phyloP scores from a whole-genome alignment of 2,888 invertebrate species.

The Melinaea marsaeus region DNA sequence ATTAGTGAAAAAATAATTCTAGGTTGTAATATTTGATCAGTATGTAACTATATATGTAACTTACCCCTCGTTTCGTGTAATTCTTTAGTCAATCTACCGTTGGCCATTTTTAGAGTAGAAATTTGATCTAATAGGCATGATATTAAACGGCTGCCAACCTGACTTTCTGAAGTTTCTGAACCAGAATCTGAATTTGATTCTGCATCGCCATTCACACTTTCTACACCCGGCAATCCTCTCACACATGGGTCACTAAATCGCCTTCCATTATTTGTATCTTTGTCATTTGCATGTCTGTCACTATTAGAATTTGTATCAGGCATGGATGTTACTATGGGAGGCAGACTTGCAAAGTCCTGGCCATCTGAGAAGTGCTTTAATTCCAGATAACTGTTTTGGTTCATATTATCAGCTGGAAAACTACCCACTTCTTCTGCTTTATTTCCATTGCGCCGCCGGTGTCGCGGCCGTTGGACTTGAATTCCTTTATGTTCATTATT shows the following conservation, averaged over 20 bases:
- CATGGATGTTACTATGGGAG: constrained; percentile 81
- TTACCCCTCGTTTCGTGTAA: constrained; percentile 84
- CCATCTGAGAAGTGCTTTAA: constrained; percentile 65
- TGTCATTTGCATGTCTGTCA: constrained; percentile 67
- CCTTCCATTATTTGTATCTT: constrained; percentile 74
- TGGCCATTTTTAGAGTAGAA: constrained; percentile 82
- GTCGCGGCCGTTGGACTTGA: constrained; percentile 58
- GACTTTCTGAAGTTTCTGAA: constrained; percentile 73
- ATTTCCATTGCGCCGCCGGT: constrained; percentile 51
- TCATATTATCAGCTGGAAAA: constrained; percentile 46
- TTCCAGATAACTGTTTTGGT: constrained; percentile 53
- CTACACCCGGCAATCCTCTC: constrained; percentile 65
- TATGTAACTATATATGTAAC: constrained; percentile 18
- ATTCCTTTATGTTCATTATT: constrained; percentile 58
- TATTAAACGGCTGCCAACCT: constrained; percentile 78
- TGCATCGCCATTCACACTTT: constrained; percentile 67
- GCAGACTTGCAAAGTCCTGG: constrained; percentile 82
- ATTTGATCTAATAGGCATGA: constrained; percentile 86
- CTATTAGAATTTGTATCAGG: constrained; percentile 70
- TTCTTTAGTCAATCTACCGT: constrained; percentile 86
- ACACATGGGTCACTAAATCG: constrained; percentile 84
- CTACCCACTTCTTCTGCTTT: constrained; percentile 55
- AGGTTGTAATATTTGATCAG: background rate
- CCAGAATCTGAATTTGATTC: constrained; percentile 75
- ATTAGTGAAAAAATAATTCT: background rate